A percentile compares a stretch with the other conserved stretches of the same genome.
These are phyloP conservation scores for Phymastichus coffea DNA, from an alignment of 1,140 invertebrate species.

Conservation along the genomic window DNA sequence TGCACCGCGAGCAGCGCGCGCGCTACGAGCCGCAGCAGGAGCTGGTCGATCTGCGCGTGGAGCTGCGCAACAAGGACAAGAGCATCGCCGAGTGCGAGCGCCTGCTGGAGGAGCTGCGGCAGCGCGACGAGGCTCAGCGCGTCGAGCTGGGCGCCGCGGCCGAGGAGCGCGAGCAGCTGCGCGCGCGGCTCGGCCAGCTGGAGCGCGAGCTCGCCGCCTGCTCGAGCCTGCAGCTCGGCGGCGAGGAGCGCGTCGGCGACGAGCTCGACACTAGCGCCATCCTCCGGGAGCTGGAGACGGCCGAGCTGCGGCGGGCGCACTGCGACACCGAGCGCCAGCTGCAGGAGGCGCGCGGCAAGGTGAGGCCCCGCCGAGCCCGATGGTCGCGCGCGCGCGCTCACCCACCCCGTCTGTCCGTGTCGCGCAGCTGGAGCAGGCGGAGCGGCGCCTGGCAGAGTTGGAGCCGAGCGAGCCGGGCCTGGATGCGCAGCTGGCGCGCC, in stretches of 20 bases:
- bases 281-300: no score
- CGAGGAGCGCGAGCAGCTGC: conserved; percentile 21
- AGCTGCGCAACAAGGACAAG: conserved; percentile 49
- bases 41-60: conserved; percentile 49
- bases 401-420: no score
- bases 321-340: no score
- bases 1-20: conserved; percentile 30
- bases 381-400: no score
- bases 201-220: not conserved
- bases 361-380: no score
- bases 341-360: no score
- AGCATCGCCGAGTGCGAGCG: conserved; percentile 49
- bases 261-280: no score
- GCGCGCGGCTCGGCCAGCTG: conserved; percentile 14
- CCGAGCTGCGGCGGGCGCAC: no score
- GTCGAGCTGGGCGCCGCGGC: conserved; percentile 36
- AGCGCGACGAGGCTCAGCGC: conserved; percentile 34
- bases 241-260: no score
- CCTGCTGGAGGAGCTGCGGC: conserved; percentile 40
- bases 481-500: not conserved
- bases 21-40: conserved; percentile 42
- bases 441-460: conserved; percentile 17
- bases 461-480: conserved; percentile 5
- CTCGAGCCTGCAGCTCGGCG: conserved; percentile 6
- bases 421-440: no score